Percentiles rank a stretch among this genome's conserved stretches.
Conservation (phyloP, 2,797 vertebrate genomes). For the Acropternis orthonyx region DNA sequence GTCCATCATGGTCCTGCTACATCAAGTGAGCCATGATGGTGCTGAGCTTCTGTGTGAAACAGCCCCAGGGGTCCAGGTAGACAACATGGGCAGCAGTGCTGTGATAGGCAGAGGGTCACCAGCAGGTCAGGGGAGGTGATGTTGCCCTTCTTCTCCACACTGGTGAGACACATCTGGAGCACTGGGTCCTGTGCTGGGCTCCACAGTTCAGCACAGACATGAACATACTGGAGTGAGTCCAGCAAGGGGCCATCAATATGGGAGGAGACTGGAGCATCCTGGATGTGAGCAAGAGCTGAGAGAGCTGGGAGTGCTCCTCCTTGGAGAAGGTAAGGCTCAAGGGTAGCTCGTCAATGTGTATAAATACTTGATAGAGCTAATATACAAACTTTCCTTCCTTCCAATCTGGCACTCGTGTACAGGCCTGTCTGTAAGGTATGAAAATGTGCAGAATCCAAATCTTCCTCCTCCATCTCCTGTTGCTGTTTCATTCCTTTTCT, state of each 20-base stretch:
- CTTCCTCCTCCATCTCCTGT: neutral
- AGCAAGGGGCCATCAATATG: neutral
- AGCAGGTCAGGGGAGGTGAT: neutral
- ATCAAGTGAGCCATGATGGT: neutral
- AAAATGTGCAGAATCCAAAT: neutral
- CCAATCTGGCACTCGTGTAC: neutral
- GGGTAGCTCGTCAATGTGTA: neutral
- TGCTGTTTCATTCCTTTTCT: neutral
- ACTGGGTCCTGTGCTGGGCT: neutral
- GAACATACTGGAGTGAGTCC: neutral
- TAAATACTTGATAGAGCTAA: neutral
- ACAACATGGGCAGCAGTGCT: neutral
- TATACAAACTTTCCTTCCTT: constrained; percentile 16
- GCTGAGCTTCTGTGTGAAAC: neutral
- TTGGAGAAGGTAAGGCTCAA: neutral
- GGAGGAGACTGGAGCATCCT: neutral
- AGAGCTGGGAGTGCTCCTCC: neutral
- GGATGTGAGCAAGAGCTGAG: neutral
- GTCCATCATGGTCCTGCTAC: too few species aligned
- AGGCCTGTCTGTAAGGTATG: neutral
- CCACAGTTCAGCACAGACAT: neutral
- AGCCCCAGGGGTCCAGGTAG: neutral
- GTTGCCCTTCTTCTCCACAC: neutral
- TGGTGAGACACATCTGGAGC: neutral
- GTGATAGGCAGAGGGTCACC: neutral